phyloP scores from a whole-genome alignment of 2,113 vertebrate species.

The Hepsetus odoe region DNA sequence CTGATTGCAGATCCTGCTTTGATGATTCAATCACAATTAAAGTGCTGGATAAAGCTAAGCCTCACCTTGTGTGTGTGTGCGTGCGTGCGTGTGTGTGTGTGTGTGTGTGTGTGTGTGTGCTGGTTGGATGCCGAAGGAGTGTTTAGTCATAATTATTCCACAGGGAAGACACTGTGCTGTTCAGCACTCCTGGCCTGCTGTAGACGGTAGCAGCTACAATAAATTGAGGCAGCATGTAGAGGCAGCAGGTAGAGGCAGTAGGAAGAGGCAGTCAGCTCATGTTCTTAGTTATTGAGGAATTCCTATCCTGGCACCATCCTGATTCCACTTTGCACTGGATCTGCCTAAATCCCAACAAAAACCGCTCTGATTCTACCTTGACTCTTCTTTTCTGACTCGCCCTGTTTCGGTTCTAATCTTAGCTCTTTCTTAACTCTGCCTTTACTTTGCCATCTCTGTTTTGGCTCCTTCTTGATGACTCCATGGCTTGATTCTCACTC shows the following conservation, averaged over 20 bases:
- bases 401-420: no score
- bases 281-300: not conserved
- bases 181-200: not conserved
- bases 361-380: no score
- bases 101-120: not conserved
- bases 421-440: no score
- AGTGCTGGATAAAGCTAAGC: not conserved
- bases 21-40: constrained; percentile 57
- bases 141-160: constrained; percentile 6
- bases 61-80: not conserved
- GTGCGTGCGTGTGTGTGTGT: not conserved
- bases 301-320: not conserved
- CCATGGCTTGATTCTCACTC: no score
- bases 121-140: not conserved
- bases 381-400: no score
- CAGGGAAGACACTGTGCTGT: not conserved
- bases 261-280: no score
- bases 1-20: constrained; percentile 15
- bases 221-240: not conserved
- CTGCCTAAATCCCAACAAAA: no score
- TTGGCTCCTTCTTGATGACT: no score
- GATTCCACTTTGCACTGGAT: no score
- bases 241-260: not conserved
- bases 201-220: not conserved
- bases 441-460: no score